phyloP scores from a whole-genome alignment of 1,140 invertebrate genomes.

The Drosophila navojoa region DNA sequence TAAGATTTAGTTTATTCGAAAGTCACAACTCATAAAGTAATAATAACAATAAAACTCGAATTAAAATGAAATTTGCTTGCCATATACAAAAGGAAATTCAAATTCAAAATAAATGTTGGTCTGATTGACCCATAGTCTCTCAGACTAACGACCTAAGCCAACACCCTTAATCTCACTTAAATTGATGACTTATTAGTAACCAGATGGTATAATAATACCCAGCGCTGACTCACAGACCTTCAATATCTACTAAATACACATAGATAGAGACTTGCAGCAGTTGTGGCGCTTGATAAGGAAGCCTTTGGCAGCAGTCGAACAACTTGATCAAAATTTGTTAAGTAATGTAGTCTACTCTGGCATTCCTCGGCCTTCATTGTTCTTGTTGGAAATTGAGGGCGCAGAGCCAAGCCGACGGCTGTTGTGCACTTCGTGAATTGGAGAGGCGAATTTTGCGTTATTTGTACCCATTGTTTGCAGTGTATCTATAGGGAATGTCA shows the following conservation, averaged over 20 bases:
- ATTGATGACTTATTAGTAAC: neutral
- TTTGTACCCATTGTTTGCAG: slow-evolving; percentile 59
- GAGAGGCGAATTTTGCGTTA: slow-evolving; percentile 15
- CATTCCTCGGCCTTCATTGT: too few relatives aligned
- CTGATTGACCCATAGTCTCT: neutral
- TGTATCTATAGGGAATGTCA: slow-evolving; percentile 64
- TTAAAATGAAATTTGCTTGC: too few relatives aligned
- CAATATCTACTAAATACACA: slow-evolving; percentile 1
- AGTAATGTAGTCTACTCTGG: slow-evolving; percentile 54
- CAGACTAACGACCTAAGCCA: neutral
- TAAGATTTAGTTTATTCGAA: slow-evolving; percentile 18
- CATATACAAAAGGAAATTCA: neutral
- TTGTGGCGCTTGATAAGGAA: slow-evolving; percentile 17
- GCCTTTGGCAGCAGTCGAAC: slow-evolving; percentile 32
- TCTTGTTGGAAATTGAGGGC: too few relatives aligned
- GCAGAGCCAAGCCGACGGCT: too few relatives aligned
- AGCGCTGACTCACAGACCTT: neutral
- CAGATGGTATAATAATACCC: neutral
- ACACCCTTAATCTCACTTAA: neutral
- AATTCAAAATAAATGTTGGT: neutral
- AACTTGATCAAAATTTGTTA: slow-evolving; percentile 26
- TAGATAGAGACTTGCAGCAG: neutral
- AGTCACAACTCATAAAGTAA: slow-evolving; percentile 1
- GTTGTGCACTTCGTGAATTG: too few relatives aligned
- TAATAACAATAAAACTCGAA: too few relatives aligned